Base-by-base conservation (phyloP, 2,113 vertebrate genomes). In the Tachycineta bicolor region DNA sequence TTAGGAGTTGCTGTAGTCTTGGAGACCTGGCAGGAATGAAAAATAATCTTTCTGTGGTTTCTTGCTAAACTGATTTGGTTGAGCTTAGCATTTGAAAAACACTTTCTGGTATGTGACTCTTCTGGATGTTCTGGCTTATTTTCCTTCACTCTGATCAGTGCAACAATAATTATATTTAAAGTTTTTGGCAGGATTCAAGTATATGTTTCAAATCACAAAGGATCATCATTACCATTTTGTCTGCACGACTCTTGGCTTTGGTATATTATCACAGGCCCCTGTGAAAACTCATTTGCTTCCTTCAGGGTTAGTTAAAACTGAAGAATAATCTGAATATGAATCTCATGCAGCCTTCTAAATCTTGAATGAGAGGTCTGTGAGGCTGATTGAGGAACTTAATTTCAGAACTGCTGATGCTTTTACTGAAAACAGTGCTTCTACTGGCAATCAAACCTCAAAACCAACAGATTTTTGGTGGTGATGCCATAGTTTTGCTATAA, bases 11-110 rank as follows among this genome's bases (percentile, higher is more conserved):
- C 74, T 91, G 82, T 87, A 83, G 65, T 85, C 80, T 90, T 95
- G 90, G 88, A 92, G 79, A 69, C 68, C n/a, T 89, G 92, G 84
- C 88, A 95, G 80, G 58, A 97, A 87, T 39, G 52, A 88, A 96
- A 92, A 94, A 26, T 21, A 74, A 88, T 71, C 74, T 96, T 86
- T 94, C 89, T 75, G 75, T 84, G 91, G 60, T 84, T 96, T 92
- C 76, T 92, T 94, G 64, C 58, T 94, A 78, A 88, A 81, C 68
- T 89, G 37, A 69, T 89, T 49, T 93, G 88, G n/a, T 89, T 94
- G 29, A 25, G 21, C 46, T 90, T 71, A 78, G 43, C 4, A 6
- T 84, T 80, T 81, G 82, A 89, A 82, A 94, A 89, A 49, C 24
- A 34, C 63, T 77, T 90, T 88, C 79, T 93, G 80, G 64, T 90